Evolutionary conservation across 2,113 vertebrate species (phyloP).

Genomic region (Psammodynastes pulverulentus): DNA sequence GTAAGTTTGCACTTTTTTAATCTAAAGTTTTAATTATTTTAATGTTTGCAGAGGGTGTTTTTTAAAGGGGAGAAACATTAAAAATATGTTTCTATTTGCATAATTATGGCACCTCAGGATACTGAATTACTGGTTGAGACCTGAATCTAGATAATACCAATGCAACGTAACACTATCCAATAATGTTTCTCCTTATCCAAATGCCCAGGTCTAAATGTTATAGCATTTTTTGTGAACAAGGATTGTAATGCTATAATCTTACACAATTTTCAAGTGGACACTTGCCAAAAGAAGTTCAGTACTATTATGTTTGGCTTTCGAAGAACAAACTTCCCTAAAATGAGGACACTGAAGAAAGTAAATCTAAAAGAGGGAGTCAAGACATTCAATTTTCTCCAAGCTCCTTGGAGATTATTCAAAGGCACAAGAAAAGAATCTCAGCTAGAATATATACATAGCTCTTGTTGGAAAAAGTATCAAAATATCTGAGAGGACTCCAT

Average conservation of each 20-base stretch:
- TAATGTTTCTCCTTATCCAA: neutral
- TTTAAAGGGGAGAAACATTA: neutral
- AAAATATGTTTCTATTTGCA: neutral
- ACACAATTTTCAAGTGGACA: neutral
- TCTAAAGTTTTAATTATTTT: neutral
- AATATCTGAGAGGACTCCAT: neutral
- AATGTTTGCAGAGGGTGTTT: neutral
- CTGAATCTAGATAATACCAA: neutral
- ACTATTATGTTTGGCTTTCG: neutral
- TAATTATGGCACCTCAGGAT: neutral
- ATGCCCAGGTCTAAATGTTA: neutral
- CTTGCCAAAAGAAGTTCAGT: neutral
- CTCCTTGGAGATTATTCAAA: neutral
- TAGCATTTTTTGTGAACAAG: neutral
- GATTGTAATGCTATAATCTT: neutral
- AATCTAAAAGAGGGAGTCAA: neutral
- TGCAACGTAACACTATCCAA: neutral
- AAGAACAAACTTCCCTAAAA: neutral
- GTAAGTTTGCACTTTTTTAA: neutral
- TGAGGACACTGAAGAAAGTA: neutral
- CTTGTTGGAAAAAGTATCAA: neutral
- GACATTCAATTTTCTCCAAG: neutral
- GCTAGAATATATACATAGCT: neutral
- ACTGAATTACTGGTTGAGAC: neutral
- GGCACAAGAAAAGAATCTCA: neutral